Conservation (phyloP, 1,140 invertebrate genomes). For the Spodoptera litura region DNA sequence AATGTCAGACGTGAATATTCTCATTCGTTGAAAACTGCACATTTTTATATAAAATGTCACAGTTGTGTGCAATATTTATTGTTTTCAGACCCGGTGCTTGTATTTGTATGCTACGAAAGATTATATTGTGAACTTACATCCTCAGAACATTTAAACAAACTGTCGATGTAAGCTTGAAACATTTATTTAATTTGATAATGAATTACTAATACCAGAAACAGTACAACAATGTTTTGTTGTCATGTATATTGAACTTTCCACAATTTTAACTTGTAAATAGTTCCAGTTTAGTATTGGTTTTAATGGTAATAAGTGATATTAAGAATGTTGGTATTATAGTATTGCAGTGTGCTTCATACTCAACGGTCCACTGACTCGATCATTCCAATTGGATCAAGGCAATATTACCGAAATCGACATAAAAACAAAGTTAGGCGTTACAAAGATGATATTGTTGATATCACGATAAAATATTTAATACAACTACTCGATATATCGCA, state of each 20-base stretch:
- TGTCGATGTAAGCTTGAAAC: constrained; percentile 57
- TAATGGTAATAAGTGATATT: constrained; percentile 65
- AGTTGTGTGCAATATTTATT: constrained; percentile 62
- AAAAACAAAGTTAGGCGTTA: constrained; percentile 41
- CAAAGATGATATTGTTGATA: constrained; percentile 42
- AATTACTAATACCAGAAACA: constrained; percentile 41
- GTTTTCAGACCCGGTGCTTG: constrained; percentile 66
- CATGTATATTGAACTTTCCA: constrained; percentile 50
- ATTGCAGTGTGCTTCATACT: constrained; percentile 57
- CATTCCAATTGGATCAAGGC: constrained; percentile 72
- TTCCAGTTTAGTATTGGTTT: constrained; percentile 64
- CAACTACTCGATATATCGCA: constrained; percentile 61
- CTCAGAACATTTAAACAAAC: constrained; percentile 71
- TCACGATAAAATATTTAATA: constrained; percentile 51
- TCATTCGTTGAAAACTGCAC: constrained; percentile 57
- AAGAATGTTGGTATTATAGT: constrained; percentile 65
- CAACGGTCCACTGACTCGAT: constrained; percentile 62
- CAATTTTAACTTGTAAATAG: constrained; percentile 65
- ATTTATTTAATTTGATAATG: constrained; percentile 45
- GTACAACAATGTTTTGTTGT: constrained; percentile 47
- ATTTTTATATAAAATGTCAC: constrained; percentile 54
- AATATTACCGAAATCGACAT: constrained; percentile 54
- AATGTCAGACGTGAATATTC: constrained; percentile 47
- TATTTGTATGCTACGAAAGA: constrained; percentile 51
- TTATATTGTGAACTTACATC: constrained; percentile 59